A percentile compares a stretch with the other conserved stretches of the same genome.
Evolutionary conservation across 2,113 vertebrate species (phyloP).

Genomic region (Rhea americana): DNA sequence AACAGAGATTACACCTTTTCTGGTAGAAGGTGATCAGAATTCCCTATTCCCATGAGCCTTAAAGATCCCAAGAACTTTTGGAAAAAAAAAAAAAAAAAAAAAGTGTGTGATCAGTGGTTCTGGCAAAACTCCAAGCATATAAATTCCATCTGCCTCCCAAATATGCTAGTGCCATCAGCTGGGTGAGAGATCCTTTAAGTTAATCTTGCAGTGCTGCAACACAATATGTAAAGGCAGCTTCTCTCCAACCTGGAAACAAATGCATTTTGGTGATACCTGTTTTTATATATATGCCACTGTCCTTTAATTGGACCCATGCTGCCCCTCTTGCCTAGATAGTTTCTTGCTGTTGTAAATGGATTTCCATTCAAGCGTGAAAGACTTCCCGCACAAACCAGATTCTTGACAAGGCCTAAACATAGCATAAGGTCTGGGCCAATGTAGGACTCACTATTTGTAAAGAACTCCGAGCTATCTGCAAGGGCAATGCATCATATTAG

Average conservation of each 20-base stretch:
- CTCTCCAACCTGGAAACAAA: background rate
- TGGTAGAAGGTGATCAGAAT: background rate
- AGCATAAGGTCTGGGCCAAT: background rate
- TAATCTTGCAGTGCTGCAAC: background rate
- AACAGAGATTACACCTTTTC: background rate
- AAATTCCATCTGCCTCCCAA: background rate
- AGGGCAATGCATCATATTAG: background rate
- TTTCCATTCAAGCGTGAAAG: background rate
- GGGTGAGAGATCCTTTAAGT: background rate
- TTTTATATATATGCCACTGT: background rate
- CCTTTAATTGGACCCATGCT: background rate
- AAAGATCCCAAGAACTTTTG: background rate
- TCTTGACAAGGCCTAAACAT: background rate
- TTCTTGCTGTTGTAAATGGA: background rate
- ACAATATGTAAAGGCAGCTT: background rate
- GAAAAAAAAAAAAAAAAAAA: background rate
- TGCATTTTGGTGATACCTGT: background rate
- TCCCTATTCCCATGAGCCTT: background rate
- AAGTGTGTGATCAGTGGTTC: background rate
- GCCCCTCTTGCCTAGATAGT: background rate
- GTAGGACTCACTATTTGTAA: background rate
- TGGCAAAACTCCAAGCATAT: background rate
- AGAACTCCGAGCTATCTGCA: background rate
- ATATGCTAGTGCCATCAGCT: background rate
- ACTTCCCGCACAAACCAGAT: accelerated